Evolutionary conservation across 2,888 invertebrate genomes (phyloP).

Genomic region (Julus scandinavius): DNA sequence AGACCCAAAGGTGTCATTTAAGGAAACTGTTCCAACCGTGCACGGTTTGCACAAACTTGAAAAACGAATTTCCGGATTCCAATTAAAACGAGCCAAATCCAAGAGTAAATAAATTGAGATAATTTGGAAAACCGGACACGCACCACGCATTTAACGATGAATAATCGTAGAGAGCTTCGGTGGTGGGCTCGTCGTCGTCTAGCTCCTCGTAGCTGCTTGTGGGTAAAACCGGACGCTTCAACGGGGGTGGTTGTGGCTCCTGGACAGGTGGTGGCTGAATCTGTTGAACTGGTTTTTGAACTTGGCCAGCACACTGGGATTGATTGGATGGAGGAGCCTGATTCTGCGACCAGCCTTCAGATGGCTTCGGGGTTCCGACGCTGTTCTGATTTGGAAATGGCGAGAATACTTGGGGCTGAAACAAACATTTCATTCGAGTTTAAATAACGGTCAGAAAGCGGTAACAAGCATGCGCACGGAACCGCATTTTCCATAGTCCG

Average conservation of each 20-base stretch:
- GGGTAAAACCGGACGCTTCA: constrained; percentile 80
- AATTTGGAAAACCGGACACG: not conserved
- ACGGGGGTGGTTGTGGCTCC: constrained; percentile 62
- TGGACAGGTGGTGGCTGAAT: not conserved
- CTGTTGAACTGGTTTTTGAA: constrained; percentile 62
- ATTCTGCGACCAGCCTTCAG: not conserved
- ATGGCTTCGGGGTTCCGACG: constrained; percentile 51
- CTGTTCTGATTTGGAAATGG: constrained; percentile 56
- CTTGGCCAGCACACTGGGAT: constrained; percentile 6
- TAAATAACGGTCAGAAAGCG: not conserved
- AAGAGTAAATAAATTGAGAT: too few relatives aligned
- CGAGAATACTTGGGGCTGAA: constrained; percentile 55
- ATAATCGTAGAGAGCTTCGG: constrained; percentile 89
- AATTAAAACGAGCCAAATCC: not conserved
- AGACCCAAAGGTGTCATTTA: too few relatives aligned
- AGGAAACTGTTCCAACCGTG: too few relatives aligned
- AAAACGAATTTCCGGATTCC: not conserved
- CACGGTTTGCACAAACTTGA: too few relatives aligned
- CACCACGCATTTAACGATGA: constrained; percentile 85
- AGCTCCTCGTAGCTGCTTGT: constrained; percentile 82
- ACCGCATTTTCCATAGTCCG: too few relatives aligned
- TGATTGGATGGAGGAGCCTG: constrained; percentile 44
- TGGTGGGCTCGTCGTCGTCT: constrained; percentile 78
- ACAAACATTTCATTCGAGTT: not conserved
- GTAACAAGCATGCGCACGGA: too few relatives aligned